phyloP scores from a whole-genome alignment of 2,888 invertebrate species.

The Syrphus vitripennis region DNA sequence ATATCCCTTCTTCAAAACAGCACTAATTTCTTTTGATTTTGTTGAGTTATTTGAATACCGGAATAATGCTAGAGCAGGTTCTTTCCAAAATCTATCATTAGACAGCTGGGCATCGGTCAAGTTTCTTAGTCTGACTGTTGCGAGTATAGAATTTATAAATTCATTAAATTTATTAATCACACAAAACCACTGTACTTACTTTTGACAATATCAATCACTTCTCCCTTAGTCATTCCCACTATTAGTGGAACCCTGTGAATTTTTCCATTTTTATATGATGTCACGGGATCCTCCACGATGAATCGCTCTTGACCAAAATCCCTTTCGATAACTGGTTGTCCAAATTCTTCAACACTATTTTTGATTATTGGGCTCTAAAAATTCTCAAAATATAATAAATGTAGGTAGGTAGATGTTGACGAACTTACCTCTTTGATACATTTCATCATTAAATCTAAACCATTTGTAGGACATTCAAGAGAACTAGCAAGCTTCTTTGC shows the following conservation, averaged over 20 bases:
- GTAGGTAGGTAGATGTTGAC: too few species aligned
- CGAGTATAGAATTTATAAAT: background rate
- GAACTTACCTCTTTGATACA: slow-evolving; percentile 83
- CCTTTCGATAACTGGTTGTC: slow-evolving; percentile 85
- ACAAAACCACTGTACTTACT: background rate
- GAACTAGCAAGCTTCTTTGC: slow-evolving; percentile 85
- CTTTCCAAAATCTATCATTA: slow-evolving; percentile 4
- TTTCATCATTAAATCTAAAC: slow-evolving; percentile 82
- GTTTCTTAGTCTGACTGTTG: background rate
- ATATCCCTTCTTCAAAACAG: background rate
- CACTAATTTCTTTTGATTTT: background rate
- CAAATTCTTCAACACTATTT: slow-evolving; percentile 74
- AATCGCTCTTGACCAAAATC: slow-evolving; percentile 86
- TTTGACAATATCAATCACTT: slow-evolving; percentile 5
- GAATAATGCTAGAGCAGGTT: background rate
- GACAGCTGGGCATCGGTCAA: background rate
- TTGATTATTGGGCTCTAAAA: background rate
- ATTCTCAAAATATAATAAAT: background rate
- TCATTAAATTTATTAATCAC: too few species aligned
- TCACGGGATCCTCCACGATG: slow-evolving; percentile 83
- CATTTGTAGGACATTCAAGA: slow-evolving; percentile 82
- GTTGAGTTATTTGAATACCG: background rate
- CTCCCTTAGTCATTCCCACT: background rate
- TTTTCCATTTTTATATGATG: slow-evolving; percentile 60
- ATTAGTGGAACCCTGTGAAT: background rate